A percentile compares a stretch with the other conserved stretches of the same genome.
Evolutionary conservation across 2,888 invertebrate genomes (phyloP).

Genomic region (Nephrotoma appendiculata): DNA sequence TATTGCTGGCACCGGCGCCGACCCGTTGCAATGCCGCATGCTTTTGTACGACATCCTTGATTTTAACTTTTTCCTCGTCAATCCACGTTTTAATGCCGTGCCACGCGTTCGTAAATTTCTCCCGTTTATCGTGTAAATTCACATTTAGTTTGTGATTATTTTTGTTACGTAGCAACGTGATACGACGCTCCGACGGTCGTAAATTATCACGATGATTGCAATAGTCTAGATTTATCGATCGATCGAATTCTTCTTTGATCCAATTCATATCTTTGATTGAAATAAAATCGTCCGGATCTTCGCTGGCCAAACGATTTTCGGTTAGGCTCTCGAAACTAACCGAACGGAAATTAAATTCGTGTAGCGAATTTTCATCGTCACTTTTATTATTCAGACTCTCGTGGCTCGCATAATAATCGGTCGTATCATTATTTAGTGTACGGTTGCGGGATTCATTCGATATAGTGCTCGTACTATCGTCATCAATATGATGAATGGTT

Average conservation of each 20-base stretch:
- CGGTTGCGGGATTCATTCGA: background rate
- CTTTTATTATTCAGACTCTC: slow-evolving; percentile 17
- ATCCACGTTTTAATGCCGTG: slow-evolving; percentile 30
- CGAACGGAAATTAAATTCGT: slow-evolving; percentile 29
- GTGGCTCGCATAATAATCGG: slow-evolving; percentile 18
- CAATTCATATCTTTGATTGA: slow-evolving; percentile 33
- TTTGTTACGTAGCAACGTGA: slow-evolving; percentile 30
- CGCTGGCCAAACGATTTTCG: slow-evolving; percentile 23
- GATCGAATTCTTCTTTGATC: slow-evolving; percentile 28
- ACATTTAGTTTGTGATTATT: slow-evolving; percentile 22
- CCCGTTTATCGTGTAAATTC: slow-evolving; percentile 27
- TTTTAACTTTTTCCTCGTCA: slow-evolving; percentile 26
- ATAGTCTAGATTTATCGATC: slow-evolving; percentile 25
- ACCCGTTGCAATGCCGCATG: slow-evolving; percentile 28
- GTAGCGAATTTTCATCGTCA: slow-evolving; percentile 17
- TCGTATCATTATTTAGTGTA: background rate
- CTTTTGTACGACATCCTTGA: slow-evolving; percentile 29
- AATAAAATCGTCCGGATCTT: slow-evolving; percentile 17
- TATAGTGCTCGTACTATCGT: background rate
- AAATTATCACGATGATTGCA: slow-evolving; percentile 31
- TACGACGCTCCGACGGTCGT: slow-evolving; percentile 28
- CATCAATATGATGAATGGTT: background rate
- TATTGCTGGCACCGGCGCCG: slow-evolving; percentile 14
- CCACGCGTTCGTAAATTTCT: slow-evolving; percentile 30
- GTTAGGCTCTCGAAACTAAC: slow-evolving; percentile 29